Conservation (phyloP, 2,888 invertebrate species). For the Napeogenes sylphis region DNA sequence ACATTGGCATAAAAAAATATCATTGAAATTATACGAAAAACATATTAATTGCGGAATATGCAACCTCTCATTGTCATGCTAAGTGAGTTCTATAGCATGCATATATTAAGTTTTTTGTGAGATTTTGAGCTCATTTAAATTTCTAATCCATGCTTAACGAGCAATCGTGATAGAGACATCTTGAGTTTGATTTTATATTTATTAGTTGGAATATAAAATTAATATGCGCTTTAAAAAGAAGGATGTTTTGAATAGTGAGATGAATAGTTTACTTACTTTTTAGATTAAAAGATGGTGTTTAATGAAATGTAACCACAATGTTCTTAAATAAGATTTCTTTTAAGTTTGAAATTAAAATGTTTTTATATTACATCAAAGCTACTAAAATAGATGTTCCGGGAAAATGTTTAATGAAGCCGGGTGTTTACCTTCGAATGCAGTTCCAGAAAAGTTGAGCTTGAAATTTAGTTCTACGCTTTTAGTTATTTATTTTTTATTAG, state of each 20-base stretch:
- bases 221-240: no score
- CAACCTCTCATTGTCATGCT: constrained; percentile 25
- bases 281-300: no score
- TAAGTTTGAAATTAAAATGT: no score
- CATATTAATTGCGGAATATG: background rate
- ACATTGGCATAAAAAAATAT: background rate
- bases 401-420: constrained; percentile 43
- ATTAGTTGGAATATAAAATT: no score
- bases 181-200: no score
- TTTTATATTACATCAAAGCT: no score
- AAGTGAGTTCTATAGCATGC: constrained; percentile 16
- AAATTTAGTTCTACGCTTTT: constrained; percentile 34
- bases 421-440: constrained; percentile 45
- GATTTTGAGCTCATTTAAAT: constrained; percentile 23
- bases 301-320: no score
- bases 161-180: no score
- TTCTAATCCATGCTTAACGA: constrained; percentile 18
- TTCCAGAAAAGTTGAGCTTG: constrained; percentile 38
- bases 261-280: no score
- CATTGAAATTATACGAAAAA: background rate
- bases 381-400: constrained; percentile 10
- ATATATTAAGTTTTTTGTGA: constrained; percentile 27
- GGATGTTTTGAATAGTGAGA: no score
- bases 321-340: no score
- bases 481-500: no score